Evolutionary conservation across 2,113 vertebrate species (phyloP).

Genomic region (Gambusia holbrooki): DNA sequence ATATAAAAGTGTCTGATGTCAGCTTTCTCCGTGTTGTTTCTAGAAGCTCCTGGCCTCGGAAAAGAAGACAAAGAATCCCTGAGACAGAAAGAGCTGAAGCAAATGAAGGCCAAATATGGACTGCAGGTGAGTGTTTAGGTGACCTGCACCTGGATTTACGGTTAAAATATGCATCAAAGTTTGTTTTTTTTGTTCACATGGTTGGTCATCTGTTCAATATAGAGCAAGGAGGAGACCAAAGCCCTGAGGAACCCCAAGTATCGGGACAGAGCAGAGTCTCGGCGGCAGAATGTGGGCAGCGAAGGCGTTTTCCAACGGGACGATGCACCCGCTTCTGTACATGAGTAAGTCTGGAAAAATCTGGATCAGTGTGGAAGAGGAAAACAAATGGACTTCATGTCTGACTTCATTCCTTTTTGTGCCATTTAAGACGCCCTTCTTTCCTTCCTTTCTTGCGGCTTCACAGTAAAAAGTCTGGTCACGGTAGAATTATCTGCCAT

Average conservation of each 20-base stretch:
- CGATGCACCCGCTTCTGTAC: slow-evolving; percentile 91
- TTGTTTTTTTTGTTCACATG: background rate
- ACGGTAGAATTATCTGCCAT: background rate
- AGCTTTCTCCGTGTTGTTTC: slow-evolving; percentile 34
- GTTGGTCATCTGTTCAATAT: slow-evolving; percentile 32
- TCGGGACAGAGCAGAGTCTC: slow-evolving; percentile 91
- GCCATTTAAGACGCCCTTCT: background rate
- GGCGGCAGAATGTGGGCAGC: slow-evolving; percentile 90
- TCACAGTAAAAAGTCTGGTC: no score
- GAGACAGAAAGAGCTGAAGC: slow-evolving; percentile 92
- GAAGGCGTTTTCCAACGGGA: slow-evolving; percentile 91
- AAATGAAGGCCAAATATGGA: slow-evolving; percentile 97
- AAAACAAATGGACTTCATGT: background rate
- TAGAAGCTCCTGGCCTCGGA: slow-evolving; percentile 79
- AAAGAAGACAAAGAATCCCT: slow-evolving; percentile 93
- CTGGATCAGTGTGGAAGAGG: background rate
- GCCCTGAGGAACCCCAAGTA: slow-evolving; percentile 89
- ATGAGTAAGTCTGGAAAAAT: slow-evolving; percentile 77
- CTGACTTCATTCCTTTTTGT: background rate
- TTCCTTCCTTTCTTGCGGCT: background rate
- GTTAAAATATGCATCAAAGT: background rate
- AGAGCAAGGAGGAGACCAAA: slow-evolving; percentile 90
- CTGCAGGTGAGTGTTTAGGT: slow-evolving; percentile 86
- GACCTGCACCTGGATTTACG: background rate
- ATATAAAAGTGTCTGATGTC: background rate